Percentiles rank a stretch among this genome's conserved stretches.
Conservation (phyloP, 2,888 invertebrate species). For the Drosophila gaucha region DNA sequence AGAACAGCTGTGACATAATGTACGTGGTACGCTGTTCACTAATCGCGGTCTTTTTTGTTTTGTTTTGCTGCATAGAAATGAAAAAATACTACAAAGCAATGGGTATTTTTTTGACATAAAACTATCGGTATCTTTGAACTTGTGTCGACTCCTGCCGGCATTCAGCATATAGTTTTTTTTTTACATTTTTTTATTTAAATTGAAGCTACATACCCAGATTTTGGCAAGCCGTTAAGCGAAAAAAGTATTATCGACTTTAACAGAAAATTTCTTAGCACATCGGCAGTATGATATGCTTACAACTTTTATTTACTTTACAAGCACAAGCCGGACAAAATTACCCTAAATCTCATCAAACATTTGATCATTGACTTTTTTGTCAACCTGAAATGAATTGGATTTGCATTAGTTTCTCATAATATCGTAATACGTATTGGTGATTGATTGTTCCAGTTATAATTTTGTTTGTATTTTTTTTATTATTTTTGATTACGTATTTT, state of each 20-base stretch:
- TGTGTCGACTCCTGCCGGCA: neutral
- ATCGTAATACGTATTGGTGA: conserved; percentile 23
- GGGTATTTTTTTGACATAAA: neutral
- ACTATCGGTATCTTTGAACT: neutral
- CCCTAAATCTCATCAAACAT: neutral
- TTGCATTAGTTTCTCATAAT: conserved; percentile 28
- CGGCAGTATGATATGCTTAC: neutral
- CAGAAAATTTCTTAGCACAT: conserved; percentile 5
- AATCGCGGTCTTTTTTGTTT: conserved; percentile 7
- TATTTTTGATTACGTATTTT: conserved; percentile 12
- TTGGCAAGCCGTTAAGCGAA: neutral
- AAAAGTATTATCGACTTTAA: neutral
- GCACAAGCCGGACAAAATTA: neutral
- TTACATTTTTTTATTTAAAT: neutral
- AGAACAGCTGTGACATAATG: conserved; percentile 61
- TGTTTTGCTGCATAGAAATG: neutral
- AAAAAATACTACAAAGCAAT: conserved; percentile 9
- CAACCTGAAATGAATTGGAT: conserved; percentile 19
- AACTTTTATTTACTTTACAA: neutral
- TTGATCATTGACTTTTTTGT: conserved; percentile 29
- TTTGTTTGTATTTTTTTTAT: conserved; percentile 10
- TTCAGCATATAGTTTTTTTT: neutral
- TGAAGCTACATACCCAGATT: conserved; percentile 6
- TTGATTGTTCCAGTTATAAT: conserved; percentile 23
- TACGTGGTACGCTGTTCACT: conserved; percentile 35